Conservation (phyloP, 2,797 vertebrate species). For the Crocidura indochinensis region DNA sequence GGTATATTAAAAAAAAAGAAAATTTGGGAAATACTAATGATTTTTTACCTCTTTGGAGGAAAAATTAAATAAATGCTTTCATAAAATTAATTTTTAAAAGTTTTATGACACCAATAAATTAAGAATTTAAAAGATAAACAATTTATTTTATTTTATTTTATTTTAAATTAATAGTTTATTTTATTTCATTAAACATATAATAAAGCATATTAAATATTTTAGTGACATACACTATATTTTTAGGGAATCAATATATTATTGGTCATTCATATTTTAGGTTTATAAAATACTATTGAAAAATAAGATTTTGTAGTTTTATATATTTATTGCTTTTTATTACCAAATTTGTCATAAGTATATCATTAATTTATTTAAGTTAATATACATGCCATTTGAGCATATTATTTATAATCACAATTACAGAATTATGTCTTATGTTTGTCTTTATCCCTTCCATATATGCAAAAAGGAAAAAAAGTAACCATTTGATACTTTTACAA, state of each 20-base stretch:
- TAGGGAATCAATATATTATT: too few relatives aligned
- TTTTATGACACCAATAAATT: conserved; percentile 22
- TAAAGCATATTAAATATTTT: neutral
- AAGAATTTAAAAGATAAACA: neutral
- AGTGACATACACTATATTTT: too few relatives aligned
- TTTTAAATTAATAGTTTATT: too few relatives aligned
- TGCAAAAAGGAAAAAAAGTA: neutral
- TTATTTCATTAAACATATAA: neutral
- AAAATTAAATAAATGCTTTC: conserved; percentile 7
- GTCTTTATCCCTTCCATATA: neutral
- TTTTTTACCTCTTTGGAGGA: conserved; percentile 5
- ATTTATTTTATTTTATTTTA: too few relatives aligned
- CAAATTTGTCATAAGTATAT: neutral
- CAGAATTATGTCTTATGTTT: neutral
- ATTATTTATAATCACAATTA: neutral
- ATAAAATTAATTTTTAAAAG: conserved; percentile 22
- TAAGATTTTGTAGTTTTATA: neutral
- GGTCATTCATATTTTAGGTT: neutral
- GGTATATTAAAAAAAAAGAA: too few relatives aligned
- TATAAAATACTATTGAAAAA: conserved; percentile 14
- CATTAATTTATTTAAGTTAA: neutral
- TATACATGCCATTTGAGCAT: neutral
- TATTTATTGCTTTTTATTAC: neutral
- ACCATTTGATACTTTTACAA: neutral
- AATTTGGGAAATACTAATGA: neutral